phyloP scores from a whole-genome alignment of 2,113 vertebrate species.

The Chionis minor region DNA sequence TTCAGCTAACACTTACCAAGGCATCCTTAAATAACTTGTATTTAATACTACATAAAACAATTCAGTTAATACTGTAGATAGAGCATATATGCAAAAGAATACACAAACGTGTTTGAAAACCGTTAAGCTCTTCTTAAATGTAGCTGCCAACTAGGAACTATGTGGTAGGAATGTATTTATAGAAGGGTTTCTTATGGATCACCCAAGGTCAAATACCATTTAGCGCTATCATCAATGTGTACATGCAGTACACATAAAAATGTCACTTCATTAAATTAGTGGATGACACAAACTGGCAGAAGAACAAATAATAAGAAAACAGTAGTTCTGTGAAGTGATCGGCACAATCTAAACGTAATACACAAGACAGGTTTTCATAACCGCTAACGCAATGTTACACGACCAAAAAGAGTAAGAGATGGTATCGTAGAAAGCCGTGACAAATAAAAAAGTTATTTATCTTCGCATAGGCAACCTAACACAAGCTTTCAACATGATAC shows the following conservation, averaged over 20 bases:
- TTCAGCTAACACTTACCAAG: neutral
- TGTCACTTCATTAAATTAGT: slow-evolving; percentile 13
- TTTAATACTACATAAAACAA: neutral
- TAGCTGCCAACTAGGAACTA: neutral
- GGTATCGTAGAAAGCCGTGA: neutral
- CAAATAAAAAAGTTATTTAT: neutral
- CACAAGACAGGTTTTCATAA: neutral
- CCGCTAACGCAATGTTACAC: neutral
- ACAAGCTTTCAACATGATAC: neutral
- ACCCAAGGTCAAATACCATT: slow-evolving; percentile 30
- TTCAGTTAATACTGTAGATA: neutral
- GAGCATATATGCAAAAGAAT: neutral
- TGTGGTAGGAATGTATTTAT: slow-evolving; percentile 23
- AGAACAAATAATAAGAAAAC: neutral
- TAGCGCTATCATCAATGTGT: neutral
- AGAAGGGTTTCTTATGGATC: slow-evolving; percentile 43
- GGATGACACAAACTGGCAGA: neutral
- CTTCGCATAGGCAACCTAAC: neutral
- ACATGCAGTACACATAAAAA: slow-evolving; percentile 11
- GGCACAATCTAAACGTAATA: neutral
- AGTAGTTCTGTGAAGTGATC: neutral
- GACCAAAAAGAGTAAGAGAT: neutral
- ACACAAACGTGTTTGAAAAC: neutral
- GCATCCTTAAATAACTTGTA: neutral
- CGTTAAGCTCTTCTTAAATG: neutral